Evolutionary conservation across 2,888 invertebrate species (phyloP).

Genomic region (Isoperla grammatica): DNA sequence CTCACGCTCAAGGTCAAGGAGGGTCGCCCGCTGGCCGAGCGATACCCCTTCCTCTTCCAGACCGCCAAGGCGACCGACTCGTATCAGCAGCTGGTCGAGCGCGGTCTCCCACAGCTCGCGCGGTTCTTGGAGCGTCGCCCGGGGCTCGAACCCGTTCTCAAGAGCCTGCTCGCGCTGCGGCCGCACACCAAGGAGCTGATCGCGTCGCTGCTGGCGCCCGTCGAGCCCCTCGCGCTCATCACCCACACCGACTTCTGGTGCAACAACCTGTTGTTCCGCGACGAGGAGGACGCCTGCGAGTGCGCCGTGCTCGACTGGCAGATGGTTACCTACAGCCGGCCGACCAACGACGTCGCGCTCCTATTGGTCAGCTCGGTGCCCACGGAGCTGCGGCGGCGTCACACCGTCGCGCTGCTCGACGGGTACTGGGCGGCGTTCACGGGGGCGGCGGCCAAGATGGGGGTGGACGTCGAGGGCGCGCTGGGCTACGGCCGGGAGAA

Average conservation of each 20-base stretch:
- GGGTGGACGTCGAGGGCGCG: constrained; percentile 54
- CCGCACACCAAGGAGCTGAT: constrained; percentile 67
- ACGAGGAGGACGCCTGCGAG: constrained; percentile 46
- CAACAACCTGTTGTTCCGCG: constrained; percentile 64
- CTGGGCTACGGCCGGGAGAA: constrained; percentile 51
- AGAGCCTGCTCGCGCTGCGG: constrained; percentile 54
- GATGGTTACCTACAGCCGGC: constrained; percentile 71
- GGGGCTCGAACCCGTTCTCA: constrained; percentile 56
- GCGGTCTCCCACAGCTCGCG: constrained; percentile 67
- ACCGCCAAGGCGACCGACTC: constrained; percentile 73
- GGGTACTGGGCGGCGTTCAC: constrained; percentile 63
- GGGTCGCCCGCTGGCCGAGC: constrained; percentile 46
- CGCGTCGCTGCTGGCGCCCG: constrained; percentile 62
- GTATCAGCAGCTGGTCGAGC: constrained; percentile 69
- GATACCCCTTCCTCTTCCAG: constrained; percentile 66
- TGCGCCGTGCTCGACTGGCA: constrained; percentile 78
- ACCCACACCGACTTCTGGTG: constrained; percentile 84
- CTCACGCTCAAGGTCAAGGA: constrained; percentile 52
- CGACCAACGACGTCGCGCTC: constrained; percentile 73
- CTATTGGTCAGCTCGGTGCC: constrained; percentile 67
- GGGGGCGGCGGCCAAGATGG: constrained; percentile 53
- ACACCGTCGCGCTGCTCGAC: constrained; percentile 56
- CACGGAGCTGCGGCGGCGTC: constrained; percentile 60
- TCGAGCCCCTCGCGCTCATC: constrained; percentile 66
- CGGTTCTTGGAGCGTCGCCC: constrained; percentile 62